A percentile compares a stretch with the other conserved stretches of the same genome.
Evolutionary conservation across 2,888 invertebrate species (phyloP).

Genomic region (Micropterix aruncella): DNA sequence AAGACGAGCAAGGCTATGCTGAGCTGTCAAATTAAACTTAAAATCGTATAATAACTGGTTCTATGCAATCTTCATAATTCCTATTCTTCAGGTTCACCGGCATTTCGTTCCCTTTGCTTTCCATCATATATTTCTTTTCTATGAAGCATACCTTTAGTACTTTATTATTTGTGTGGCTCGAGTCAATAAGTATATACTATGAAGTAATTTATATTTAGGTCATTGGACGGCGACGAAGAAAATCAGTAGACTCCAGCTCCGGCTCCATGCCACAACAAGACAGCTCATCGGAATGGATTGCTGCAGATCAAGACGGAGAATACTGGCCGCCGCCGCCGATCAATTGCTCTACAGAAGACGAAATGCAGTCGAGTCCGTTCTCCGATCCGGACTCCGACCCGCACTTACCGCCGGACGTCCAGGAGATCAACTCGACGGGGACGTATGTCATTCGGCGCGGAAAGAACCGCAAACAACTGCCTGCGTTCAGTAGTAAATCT

Average conservation of each 20-base stretch:
- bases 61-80: too few relatives aligned
- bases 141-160: too few relatives aligned
- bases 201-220: too few relatives aligned
- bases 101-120: too few relatives aligned
- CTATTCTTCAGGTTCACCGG: too few relatives aligned
- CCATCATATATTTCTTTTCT: too few relatives aligned
- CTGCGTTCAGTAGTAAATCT: slow-evolving; percentile 38
- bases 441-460: slow-evolving; percentile 74
- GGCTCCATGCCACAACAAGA: slow-evolving; percentile 53
- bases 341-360: slow-evolving; percentile 50
- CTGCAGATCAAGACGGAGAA: slow-evolving; percentile 22
- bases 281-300: slow-evolving; percentile 39
- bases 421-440: slow-evolving; percentile 37
- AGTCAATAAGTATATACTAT: too few relatives aligned
- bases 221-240: slow-evolving; percentile 38
- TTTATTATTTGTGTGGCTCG: too few relatives aligned
- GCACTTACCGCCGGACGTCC: slow-evolving; percentile 18
- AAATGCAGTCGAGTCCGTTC: slow-evolving; percentile 47
- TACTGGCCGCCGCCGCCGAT: slow-evolving; percentile 59
- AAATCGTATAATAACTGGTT: too few relatives aligned
- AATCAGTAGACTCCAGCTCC: slow-evolving; percentile 47
- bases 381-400: slow-evolving; percentile 40
- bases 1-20: too few relatives aligned
- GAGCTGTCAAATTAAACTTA: too few relatives aligned
- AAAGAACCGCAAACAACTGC: slow-evolving; percentile 52